phyloP scores from a whole-genome alignment of 2,113 vertebrate genomes.

The Grantiella picta region DNA sequence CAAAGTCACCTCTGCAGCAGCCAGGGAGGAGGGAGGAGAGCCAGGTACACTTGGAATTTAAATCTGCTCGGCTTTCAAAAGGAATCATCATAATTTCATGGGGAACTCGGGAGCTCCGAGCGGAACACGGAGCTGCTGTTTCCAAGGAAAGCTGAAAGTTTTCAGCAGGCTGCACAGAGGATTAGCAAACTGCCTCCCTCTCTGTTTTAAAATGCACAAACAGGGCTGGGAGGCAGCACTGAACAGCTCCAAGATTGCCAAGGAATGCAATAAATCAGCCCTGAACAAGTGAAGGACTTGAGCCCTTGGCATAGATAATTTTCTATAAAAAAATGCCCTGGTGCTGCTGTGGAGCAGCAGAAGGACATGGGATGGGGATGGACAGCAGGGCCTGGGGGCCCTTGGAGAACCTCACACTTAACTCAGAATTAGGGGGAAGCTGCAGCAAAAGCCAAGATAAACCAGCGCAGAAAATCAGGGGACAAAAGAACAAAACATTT shows the following conservation, averaged over 20 bases:
- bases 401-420: constrained; percentile 36
- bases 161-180: neutral
- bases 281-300: neutral
- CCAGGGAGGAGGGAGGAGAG: neutral
- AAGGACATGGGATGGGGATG: neutral
- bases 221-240: neutral
- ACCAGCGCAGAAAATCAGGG: constrained; percentile 43
- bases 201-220: neutral
- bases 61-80: neutral
- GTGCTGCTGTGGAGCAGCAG: constrained; percentile 9
- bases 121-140: neutral
- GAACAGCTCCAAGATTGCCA: neutral
- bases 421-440: neutral
- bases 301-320: neutral
- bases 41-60: neutral
- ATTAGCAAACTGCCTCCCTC: neutral
- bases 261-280: neutral
- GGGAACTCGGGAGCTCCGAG: neutral
- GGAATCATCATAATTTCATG: neutral
- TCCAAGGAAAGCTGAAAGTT: neutral
- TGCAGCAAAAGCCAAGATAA: neutral
- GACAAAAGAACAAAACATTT: constrained; percentile 11
- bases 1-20: neutral
- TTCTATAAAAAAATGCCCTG: neutral
- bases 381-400: neutral